Evolutionary conservation across 1,140 invertebrate species (phyloP).

Genomic region (Arion vulgaris): DNA sequence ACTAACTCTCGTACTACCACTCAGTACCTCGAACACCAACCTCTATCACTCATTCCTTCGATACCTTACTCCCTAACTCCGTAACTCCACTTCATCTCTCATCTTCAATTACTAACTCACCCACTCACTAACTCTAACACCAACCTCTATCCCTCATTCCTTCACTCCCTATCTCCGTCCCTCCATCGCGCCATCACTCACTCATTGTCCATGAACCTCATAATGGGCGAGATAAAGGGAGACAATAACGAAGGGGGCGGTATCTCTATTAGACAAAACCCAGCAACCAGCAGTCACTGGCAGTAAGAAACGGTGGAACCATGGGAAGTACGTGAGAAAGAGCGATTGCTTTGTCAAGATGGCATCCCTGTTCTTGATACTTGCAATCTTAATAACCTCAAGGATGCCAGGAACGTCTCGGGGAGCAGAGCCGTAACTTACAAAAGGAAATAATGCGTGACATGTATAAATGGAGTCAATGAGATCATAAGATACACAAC

Average conservation of each 20-base stretch:
- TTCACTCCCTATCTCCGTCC: too few species aligned
- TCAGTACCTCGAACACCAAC: too few species aligned
- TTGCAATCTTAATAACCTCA: conserved; percentile 12
- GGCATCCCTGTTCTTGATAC: conserved; percentile 3
- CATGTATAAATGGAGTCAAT: not conserved
- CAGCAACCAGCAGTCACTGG: not conserved
- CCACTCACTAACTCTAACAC: too few species aligned
- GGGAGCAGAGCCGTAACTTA: not conserved
- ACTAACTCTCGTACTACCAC: too few species aligned
- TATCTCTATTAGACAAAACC: not conserved
- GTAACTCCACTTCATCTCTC: too few species aligned
- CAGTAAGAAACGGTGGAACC: not conserved
- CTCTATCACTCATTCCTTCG: too few species aligned
- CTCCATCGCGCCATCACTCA: too few species aligned
- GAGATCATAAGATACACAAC: not conserved
- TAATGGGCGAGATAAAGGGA: not conserved
- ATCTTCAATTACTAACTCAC: too few species aligned
- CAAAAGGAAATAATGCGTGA: not conserved
- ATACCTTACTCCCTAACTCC: too few species aligned
- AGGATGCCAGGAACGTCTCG: conserved; percentile 9
- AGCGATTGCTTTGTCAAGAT: conserved; percentile 8
- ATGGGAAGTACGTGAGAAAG: not conserved
- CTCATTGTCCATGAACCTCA: not conserved
- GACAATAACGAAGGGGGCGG: not conserved
- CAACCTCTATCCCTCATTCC: too few species aligned